A percentile compares a stretch with the other conserved stretches of the same genome.
These are phyloP conservation scores for Onychorhynchus coronatus DNA, from an alignment of 2,113 vertebrate species.

Conservation along the genomic window DNA sequence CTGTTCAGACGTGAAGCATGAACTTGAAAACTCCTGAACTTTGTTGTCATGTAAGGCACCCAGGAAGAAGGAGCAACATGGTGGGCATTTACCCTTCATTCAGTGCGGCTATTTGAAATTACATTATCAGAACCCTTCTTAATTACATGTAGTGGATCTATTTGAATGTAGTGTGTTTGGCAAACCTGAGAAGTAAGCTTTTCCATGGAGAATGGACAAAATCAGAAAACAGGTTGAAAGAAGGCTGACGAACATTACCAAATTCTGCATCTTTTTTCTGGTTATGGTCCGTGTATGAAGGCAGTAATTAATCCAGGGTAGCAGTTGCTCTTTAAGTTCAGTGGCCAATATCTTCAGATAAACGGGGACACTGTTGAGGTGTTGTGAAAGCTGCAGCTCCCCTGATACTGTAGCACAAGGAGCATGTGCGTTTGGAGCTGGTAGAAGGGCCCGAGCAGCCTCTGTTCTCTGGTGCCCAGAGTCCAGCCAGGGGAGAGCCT, in stretches of 20 bases:
- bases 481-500: background rate
- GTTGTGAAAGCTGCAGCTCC: background rate
- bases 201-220: background rate
- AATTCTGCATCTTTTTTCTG: background rate
- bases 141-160: background rate
- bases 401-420: background rate
- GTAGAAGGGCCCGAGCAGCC: fast-evolving
- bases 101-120: background rate
- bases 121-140: background rate
- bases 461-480: background rate
- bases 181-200: background rate
- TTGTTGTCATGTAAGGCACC: background rate
- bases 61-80: background rate
- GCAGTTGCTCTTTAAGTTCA: background rate
- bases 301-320: background rate
- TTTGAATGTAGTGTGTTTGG: background rate
- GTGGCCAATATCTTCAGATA: background rate
- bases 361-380: fast-evolving
- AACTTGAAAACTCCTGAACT: background rate
- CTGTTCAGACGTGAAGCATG: background rate
- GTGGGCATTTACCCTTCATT: background rate
- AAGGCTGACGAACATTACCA: background rate
- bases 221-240: background rate
- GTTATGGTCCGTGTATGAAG: background rate
- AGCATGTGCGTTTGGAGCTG: background rate